These are phyloP conservation scores for Lithophane leautieri DNA, from an alignment of 2,888 invertebrate genomes.

Conservation along the genomic window DNA sequence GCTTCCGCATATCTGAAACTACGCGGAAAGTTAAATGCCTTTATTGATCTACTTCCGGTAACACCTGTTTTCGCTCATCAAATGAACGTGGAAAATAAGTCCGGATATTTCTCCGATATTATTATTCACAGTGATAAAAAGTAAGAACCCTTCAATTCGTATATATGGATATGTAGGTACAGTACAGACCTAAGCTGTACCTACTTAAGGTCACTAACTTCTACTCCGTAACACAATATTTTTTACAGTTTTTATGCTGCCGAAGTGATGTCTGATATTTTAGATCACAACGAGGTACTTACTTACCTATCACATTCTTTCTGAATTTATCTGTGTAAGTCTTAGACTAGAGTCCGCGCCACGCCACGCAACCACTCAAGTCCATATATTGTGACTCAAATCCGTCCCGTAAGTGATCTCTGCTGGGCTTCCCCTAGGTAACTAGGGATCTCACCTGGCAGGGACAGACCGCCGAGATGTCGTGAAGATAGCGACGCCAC, in stretches of 20 bases:
- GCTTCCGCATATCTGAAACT: constrained; percentile 89
- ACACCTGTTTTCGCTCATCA: constrained; percentile 91
- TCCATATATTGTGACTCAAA: too few species aligned
- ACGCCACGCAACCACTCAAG: too few species aligned
- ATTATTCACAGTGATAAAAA: constrained; percentile 91
- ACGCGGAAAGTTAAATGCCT: constrained; percentile 78
- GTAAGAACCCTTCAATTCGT: constrained; percentile 75
- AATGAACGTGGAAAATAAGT: constrained; percentile 87
- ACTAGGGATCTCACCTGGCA: too few species aligned
- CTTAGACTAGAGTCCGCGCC: too few species aligned
- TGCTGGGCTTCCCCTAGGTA: too few species aligned
- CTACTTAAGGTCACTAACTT: neutral
- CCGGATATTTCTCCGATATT: constrained; percentile 91
- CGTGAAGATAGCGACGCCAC: too few species aligned
- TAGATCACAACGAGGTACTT: neutral
- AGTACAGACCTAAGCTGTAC: too few species aligned
- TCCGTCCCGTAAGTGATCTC: too few species aligned
- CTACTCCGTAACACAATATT: neutral
- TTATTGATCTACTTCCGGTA: constrained; percentile 89
- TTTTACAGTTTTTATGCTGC: neutral
- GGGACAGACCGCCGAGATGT: too few species aligned
- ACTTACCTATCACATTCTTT: too few species aligned
- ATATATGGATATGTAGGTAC: too few species aligned
- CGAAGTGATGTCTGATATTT: neutral
- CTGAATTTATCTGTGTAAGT: too few species aligned